Evolutionary conservation across 2,888 invertebrate species (phyloP), one percentile per base, ranked within the genome.

Genomic region (Trichogramma evanescens): DNA sequence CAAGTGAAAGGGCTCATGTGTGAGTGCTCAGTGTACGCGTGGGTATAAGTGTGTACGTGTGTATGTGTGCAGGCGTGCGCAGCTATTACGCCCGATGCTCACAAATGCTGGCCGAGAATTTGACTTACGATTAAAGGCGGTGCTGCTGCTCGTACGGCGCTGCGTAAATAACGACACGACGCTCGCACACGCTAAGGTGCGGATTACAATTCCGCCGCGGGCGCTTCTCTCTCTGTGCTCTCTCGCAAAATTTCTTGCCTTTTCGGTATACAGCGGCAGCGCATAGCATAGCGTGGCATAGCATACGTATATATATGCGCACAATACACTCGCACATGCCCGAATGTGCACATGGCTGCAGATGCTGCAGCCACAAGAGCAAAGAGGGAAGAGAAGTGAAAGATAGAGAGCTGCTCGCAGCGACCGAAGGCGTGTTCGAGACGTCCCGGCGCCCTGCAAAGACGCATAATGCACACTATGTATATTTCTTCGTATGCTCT

Each of bases 161-260:
- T 50, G 62, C 50, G 67, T 70, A 69, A 71, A 67, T 69, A 69
- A 71, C 66, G 67, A 59, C 58, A 54, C 54, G 54, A 41, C 41
- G 9, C 26, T 26, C 26, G 10, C 9, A 58, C 55, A 61, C 56
- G 65, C 26, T 26, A 26, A 69, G 69, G 71, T 68, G 72, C 66
- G 74, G 71, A 74, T 75, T 74, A 72, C 71, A 73, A 71, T 72
- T 72, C 71, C 69, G 71, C 66, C 66, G 67, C 69, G 68, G 72
- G 71, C 69, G 71, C 70, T 69, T 66, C 66, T 66, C 67, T 68
- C 63, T 60, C 63, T 61, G 53, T 48, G 45, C 60, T 57, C 63
- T 56, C 50, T 10, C 43, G n/a, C 44, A 48, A 46, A 8, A 41
- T 43, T 56, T 43, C 56, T 56, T 50, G 42, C 26, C 55, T 49